phyloP scores from a whole-genome alignment of 2,797 vertebrate genomes.

The Apogon talboti region DNA sequence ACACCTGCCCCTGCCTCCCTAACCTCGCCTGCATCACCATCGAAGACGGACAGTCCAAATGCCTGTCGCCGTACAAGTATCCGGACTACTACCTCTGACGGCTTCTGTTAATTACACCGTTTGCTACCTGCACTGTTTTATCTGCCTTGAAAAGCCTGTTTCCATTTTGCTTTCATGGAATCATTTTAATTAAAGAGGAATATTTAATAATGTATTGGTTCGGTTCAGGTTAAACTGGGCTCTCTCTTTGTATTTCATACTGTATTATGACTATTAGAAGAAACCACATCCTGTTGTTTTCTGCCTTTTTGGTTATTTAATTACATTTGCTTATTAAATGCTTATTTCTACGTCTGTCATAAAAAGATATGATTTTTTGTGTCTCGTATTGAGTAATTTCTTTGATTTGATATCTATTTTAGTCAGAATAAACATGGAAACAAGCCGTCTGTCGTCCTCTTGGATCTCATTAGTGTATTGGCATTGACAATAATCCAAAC shows the following conservation, averaged over 20 bases:
- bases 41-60: conserved; percentile 84
- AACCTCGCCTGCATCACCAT: conserved; percentile 85
- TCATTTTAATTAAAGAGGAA: conserved; percentile 58
- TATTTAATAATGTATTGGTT: conserved; percentile 40
- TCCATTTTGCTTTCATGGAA: conserved; percentile 11
- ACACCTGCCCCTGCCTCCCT: conserved; percentile 92
- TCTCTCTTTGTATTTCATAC: no score
- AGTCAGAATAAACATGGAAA: conserved; percentile 3
- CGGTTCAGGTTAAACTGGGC: conserved; percentile 11
- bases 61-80: conserved; percentile 83
- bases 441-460: neutral
- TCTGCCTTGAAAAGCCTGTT: conserved; percentile 20
- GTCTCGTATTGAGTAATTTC: neutral
- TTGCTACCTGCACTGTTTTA: conserved; percentile 18
- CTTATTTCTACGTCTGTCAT: neutral
- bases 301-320: neutral
- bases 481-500: neutral
- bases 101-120: neutral
- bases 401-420: conserved; percentile 6
- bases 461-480: neutral
- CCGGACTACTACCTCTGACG: conserved; percentile 84
- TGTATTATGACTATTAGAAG: neutral
- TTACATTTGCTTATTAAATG: neutral
- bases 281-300: neutral
- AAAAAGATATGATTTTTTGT: neutral